Evolutionary conservation across 2,797 vertebrate species (phyloP).

Genomic region (Galaxias olidus): DNA sequence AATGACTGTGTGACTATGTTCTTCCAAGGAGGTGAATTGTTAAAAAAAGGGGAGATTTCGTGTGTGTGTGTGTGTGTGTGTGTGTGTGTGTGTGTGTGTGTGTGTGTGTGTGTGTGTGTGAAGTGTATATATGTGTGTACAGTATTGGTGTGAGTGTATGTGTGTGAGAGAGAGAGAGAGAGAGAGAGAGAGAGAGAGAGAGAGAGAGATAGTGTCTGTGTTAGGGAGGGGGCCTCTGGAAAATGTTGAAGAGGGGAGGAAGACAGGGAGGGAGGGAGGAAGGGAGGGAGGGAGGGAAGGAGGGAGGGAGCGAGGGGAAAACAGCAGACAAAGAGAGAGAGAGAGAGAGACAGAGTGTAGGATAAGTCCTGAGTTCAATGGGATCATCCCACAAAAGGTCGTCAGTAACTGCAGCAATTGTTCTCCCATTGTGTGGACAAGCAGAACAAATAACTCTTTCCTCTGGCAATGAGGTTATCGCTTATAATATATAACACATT

Average conservation of each 20-base stretch:
- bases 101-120: background rate
- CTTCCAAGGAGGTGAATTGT: constrained; percentile 39
- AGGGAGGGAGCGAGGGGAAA: background rate
- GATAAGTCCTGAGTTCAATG: constrained; percentile 5
- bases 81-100: constrained; percentile 21
- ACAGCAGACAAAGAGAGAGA: too few relatives aligned
- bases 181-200: constrained; percentile 40
- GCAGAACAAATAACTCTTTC: too few relatives aligned
- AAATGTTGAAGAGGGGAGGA: constrained; percentile 30
- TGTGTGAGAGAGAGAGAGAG: constrained; percentile 1
- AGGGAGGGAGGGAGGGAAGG: background rate
- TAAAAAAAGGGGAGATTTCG: constrained; percentile 32
- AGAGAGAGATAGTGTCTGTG: background rate
- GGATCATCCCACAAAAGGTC: constrained; percentile 1
- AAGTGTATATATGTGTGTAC: background rate
- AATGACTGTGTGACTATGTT: constrained; percentile 41
- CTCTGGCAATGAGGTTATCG: too few relatives aligned
- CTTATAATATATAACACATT: too few relatives aligned
- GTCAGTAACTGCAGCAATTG: background rate
- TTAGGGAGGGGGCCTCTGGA: constrained; percentile 32
- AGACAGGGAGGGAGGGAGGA: constrained; percentile 13
- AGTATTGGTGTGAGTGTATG: constrained; percentile 1
- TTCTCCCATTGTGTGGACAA: too few relatives aligned
- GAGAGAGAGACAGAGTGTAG: background rate
- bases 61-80: constrained; percentile 18